Evolutionary conservation across 2,113 vertebrate genomes (phyloP), one percentile per base, ranked within the genome.

Genomic region (Megaceryle maxima): DNA sequence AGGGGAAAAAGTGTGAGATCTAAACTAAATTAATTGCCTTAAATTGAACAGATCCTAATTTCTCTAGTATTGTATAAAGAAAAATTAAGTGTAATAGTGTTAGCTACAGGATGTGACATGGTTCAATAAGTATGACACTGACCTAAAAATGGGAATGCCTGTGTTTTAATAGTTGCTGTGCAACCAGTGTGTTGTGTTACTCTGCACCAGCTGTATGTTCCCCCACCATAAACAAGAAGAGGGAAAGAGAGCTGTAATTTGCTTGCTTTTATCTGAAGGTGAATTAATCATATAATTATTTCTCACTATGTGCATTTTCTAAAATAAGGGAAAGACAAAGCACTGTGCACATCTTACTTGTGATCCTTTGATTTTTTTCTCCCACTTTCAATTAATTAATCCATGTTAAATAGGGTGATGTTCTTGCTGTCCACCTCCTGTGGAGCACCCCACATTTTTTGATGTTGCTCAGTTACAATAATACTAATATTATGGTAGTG

Each of bases 391-490:
- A 1, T 72, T 3, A 39, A 82, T 13, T 24, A 11, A 31, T 37
- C 21, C 11, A 16, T 44, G 39, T 62, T 73, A 59, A 84, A 81
- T 5, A 56, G 24, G 33, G 33, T 26, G 33, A 73, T 43, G 31
- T 37, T 68, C 44, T 44, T 72, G 41, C 18, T 41, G 50, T 37
- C 48, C 62, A 26, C 50, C 74, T 89, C 33, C 77, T 33, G 9
- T 22, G 59, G 77, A 91, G 51, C 28, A 24, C 60, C 77, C 59
- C 76, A 31, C 43, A 16, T 41, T 39, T 91, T 90, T 25, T 95
- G 48, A 29, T 87, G 81, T 87, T 97, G 92, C 96, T 96, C 90
- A 90, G 87, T 90, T 93, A 92, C 93, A 63, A 73, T 53, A 76
- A 92, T 76, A 84, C 74, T 90, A 88, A 51, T 88, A 60, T 80